Percentiles rank a stretch among this genome's conserved stretches.
Evolutionary conservation across 2,797 vertebrate genomes (phyloP).

Genomic region (Erpetoichthys calabaricus): DNA sequence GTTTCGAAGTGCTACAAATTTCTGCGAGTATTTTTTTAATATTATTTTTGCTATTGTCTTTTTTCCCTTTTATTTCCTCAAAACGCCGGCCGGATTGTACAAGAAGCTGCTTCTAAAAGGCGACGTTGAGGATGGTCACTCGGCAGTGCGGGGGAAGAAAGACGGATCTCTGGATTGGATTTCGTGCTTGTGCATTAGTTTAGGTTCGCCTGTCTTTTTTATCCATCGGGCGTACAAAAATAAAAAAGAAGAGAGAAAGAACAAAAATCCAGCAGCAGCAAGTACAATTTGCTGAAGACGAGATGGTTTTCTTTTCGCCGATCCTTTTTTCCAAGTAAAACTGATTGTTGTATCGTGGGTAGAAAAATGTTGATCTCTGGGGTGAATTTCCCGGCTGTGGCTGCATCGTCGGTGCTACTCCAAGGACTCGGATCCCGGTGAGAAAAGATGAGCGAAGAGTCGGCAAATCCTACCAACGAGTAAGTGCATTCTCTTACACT

Average conservation of each 20-base stretch:
- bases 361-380: constrained; percentile 83
- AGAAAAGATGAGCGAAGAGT: constrained; percentile 98
- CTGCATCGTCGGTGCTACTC: constrained; percentile 66
- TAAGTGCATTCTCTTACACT: constrained; percentile 42
- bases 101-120: no score
- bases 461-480: constrained; percentile 93
- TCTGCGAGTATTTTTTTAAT: no score
- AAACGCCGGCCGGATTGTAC: no score
- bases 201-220: constrained; percentile 14
- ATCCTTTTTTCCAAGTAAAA: no score
- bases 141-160: constrained; percentile 57
- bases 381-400: constrained; percentile 70
- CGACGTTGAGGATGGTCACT: constrained; percentile 26
- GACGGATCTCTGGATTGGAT: constrained; percentile 50
- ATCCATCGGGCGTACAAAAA: no score
- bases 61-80: no score
- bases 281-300: no score
- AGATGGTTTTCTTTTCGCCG: no score
- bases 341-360: constrained; percentile 12
- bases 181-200: constrained; percentile 38
- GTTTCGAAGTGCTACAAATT: constrained; percentile 17
- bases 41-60: no score
- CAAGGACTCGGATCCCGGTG: constrained; percentile 77
- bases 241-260: no score
- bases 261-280: no score